Evolutionary conservation across 2,888 invertebrate genomes (phyloP), one percentile per base, ranked within the genome.

Genomic region (Macropis europaea): DNA sequence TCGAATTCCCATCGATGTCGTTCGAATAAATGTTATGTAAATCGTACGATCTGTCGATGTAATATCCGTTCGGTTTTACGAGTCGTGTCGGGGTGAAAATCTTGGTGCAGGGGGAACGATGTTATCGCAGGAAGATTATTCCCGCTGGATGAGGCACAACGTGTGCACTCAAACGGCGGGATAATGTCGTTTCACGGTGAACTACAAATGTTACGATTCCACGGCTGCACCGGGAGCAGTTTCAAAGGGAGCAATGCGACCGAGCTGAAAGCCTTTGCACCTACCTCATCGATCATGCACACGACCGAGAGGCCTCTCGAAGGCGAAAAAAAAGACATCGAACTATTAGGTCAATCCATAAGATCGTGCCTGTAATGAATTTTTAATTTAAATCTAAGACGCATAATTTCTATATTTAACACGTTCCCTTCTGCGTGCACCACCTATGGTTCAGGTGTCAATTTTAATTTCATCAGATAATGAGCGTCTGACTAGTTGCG

Each of bases 271-370:
- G 48, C 22, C 50, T 24, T 24, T 56, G n/a, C n/a, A 32, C 47
- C 38, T 40, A 17, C 43, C 62, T 19, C 57, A 59, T 69, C 69
- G 53, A 70, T 70, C 66, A 36, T 70, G 64, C 69, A 64, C 53
- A 54, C 54, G 17, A 24, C 4, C 22, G n/a, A 38, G 36, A 19
- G 17, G 40, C 28, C 15, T 28, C 22, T 60, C 52, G n/a, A 50
- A 34, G 42, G 48, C 26, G 17, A 26, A 13, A 4, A 36, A 26
- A 1, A 28, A n/a, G 28, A 3, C 9, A 13, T 34, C 17, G 53
- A 24, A 0, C 19, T 17, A n/a, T 2, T 13, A 22, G 15, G 7
- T n/a, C n/a, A n/a, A n/a, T n/a, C n/a, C n/a, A n/a, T n/a, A n/a
- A n/a, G n/a, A n/a, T n/a, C n/a, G n/a, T n/a, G n/a, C n/a, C n/a